phyloP scores from a whole-genome alignment of 2,113 vertebrate species.

The Oncorhynchus masou region DNA sequence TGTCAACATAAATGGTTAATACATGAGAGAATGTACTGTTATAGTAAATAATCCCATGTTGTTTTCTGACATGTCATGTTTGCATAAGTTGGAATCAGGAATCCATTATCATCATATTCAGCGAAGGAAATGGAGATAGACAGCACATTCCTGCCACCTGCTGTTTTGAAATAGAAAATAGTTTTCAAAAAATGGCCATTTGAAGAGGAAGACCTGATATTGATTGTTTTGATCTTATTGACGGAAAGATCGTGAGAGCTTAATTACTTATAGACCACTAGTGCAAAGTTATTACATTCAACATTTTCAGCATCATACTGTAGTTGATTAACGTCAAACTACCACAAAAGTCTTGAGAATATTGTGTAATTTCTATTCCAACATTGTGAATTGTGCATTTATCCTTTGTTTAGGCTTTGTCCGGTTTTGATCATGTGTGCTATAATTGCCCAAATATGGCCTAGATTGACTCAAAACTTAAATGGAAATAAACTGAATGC shows the following conservation, averaged over 20 bases:
- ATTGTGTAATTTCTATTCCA: neutral
- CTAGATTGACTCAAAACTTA: slow-evolving; percentile 10
- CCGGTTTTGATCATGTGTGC: slow-evolving; percentile 1
- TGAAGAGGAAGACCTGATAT: neutral
- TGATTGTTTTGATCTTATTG: no score
- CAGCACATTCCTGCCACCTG: slow-evolving; percentile 61
- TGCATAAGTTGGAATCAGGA: neutral
- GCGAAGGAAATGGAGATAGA: neutral
- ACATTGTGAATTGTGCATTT: slow-evolving; percentile 12
- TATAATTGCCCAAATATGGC: slow-evolving; percentile 21
- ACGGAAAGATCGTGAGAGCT: no score
- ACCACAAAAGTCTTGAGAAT: neutral
- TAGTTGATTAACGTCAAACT: neutral
- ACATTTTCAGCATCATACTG: neutral
- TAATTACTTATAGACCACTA: neutral
- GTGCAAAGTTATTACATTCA: neutral
- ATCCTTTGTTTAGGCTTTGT: neutral
- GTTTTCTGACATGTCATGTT: slow-evolving; percentile 23
- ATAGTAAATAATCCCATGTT: slow-evolving; percentile 29
- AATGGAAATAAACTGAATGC: slow-evolving; percentile 35
- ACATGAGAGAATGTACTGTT: slow-evolving; percentile 39
- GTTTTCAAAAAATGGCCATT: neutral
- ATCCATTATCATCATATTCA: neutral
- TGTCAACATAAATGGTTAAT: slow-evolving; percentile 16
- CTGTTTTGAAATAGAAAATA: slow-evolving; percentile 35